Evolutionary conservation across 2,113 vertebrate genomes (phyloP), one percentile per base, ranked within the genome.

Genomic region (Epinephelus moara): DNA sequence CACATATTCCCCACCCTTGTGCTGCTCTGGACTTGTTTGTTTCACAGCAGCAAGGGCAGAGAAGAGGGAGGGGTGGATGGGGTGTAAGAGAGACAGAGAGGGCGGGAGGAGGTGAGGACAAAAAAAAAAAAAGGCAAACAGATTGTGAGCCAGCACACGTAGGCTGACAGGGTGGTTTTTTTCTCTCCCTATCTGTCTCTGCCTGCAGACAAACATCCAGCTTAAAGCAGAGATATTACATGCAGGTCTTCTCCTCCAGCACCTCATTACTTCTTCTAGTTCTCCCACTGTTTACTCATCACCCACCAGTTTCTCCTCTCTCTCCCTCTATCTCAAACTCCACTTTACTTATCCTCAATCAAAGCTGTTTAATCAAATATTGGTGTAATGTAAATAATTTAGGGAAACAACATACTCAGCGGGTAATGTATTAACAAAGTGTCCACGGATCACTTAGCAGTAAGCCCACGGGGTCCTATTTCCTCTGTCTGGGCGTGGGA

Each of bases 11-110:
- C 80, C 89, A 57, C 84, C 82, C 69, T 23, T 19, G 47, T 12
- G 74, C 89, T 4, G 61, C 68, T 63, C 74, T 73, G 56, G 87
- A 91, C 91, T 91, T 95, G 95, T 95, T 95, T 96, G 92, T 93
- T 80, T 92, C 92, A 82, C 76, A 90, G 83, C 87, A 86, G 83
- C 76, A 10, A 61, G 85, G 74, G 81, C 71, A 76, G 70, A 56
- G 42, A 45, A 3, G 42, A 21, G 78, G 88, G 84, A 76, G 78
- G 80, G 90, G 63, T 52, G 60, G 33, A 18, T 23, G 64, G 66
- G 68, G 61, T 18, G 66, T 60, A 40, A 37, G 60, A 23, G 30
- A 40, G 33, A 13, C 50, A 67, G 49, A 19, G 27, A 7, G 30
- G 30, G 76, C 53, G 59, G 27, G 73, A 60, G 57, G 72, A 56